Conservation (phyloP, 2,888 invertebrate genomes). For the Cerceris ruficornis region DNA sequence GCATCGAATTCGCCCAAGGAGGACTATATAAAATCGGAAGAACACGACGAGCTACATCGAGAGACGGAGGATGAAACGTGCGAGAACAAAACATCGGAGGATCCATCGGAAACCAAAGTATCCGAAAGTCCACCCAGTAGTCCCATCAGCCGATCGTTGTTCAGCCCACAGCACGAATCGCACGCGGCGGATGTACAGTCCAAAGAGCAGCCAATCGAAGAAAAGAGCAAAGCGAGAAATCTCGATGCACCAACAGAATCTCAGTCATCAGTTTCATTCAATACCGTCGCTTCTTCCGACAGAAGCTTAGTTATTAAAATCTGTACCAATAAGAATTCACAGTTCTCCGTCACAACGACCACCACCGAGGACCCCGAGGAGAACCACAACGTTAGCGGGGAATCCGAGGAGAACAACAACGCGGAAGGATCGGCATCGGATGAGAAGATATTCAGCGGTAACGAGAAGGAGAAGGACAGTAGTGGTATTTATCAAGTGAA, state of each 20-base stretch:
- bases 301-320: constrained; percentile 80
- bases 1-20: constrained; percentile 29
- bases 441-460: constrained; percentile 57
- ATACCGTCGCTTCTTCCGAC: constrained; percentile 72
- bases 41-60: constrained; percentile 23
- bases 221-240: constrained; percentile 29
- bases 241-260: constrained; percentile 56
- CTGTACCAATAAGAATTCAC: constrained; percentile 78
- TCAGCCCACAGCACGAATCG: constrained; percentile 67
- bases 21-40: constrained; percentile 46
- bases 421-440: constrained; percentile 67
- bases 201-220: constrained; percentile 76
- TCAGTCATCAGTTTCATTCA: constrained; percentile 71
- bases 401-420: constrained; percentile 76
- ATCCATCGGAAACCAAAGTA: constrained; percentile 29
- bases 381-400: constrained; percentile 60
- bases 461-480: constrained; percentile 62
- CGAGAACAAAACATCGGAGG: constrained; percentile 38
- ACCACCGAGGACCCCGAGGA: constrained; percentile 55
- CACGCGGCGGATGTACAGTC: constrained; percentile 80
- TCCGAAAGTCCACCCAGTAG: constrained; percentile 59
- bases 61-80: constrained; percentile 50
- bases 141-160: constrained; percentile 61
- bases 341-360: constrained; percentile 74
- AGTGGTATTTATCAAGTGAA: constrained; percentile 62